These are phyloP conservation scores for Empis livida DNA, from an alignment of 2,888 invertebrate genomes.

Conservation along the genomic window DNA sequence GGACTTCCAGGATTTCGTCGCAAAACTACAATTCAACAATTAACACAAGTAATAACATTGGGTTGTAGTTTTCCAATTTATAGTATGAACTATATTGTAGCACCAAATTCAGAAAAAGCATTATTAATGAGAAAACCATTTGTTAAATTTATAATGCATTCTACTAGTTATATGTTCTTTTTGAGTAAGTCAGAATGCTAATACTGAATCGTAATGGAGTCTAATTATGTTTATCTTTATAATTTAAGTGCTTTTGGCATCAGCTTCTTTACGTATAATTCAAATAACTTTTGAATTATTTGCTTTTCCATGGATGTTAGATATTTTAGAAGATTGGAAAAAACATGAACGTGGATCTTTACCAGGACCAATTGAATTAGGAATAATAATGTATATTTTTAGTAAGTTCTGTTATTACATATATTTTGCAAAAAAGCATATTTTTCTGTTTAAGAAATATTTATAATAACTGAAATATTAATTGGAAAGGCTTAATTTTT, in stretches of 20 bases:
- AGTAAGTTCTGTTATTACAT: constrained; percentile 43
- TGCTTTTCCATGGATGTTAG: constrained; percentile 62
- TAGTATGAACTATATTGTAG: constrained; percentile 81
- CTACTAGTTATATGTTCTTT: constrained; percentile 90
- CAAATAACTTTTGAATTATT: constrained; percentile 65
- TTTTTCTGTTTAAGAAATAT: not conserved
- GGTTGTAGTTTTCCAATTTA: constrained; percentile 89
- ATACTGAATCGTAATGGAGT: not conserved
- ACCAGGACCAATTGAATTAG: constrained; percentile 68
- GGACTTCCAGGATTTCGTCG: constrained; percentile 92
- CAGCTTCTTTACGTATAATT: constrained; percentile 88
- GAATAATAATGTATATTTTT: constrained; percentile 76
- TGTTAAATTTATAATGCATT: constrained; percentile 96
- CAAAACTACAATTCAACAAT: constrained; percentile 78
- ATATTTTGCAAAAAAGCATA: too few species aligned
- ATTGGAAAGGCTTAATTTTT: constrained; percentile 71
- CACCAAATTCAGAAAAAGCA: constrained; percentile 79
- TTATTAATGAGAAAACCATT: constrained; percentile 93
- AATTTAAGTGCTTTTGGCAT: constrained; percentile 68
- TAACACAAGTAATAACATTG: constrained; percentile 71
- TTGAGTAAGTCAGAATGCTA: constrained; percentile 58
- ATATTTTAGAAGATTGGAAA: constrained; percentile 64
- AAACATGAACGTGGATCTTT: constrained; percentile 62
- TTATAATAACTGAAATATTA: too few species aligned
- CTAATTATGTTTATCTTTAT: not conserved